Conservation (phyloP, 2,797 vertebrate genomes). For the Enteromius thamalakanensis region DNA sequence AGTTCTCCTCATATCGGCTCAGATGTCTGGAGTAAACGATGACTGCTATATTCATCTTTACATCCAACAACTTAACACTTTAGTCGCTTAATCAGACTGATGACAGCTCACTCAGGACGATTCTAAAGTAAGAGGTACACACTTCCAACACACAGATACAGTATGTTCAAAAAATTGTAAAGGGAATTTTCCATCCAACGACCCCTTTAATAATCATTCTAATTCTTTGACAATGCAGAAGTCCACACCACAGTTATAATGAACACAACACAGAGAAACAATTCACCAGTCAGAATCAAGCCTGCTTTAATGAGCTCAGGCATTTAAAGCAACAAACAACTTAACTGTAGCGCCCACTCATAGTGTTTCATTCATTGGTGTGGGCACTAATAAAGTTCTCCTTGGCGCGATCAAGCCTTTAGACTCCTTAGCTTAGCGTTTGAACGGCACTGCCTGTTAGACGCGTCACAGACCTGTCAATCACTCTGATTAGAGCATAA, state of each 20-base stretch:
- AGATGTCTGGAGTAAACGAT: too few species aligned
- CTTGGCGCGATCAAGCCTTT: background rate
- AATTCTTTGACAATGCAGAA: background rate
- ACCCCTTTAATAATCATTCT: background rate
- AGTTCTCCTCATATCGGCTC: background rate
- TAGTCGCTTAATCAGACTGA: too few species aligned
- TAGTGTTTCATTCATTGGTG: background rate
- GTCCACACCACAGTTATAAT: background rate
- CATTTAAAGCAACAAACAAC: background rate
- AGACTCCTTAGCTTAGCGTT: background rate
- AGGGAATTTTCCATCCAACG: too few species aligned
- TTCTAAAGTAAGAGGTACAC: too few species aligned
- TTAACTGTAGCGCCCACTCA: background rate
- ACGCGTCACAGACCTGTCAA: constrained; percentile 36
- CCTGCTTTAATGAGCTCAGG: background rate
- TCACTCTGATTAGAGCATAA: constrained; percentile 25
- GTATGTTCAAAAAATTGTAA: too few species aligned
- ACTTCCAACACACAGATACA: too few species aligned
- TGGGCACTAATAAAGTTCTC: background rate
- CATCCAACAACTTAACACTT: too few species aligned
- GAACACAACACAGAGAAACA: background rate
- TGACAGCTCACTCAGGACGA: too few species aligned
- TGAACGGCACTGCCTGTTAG: constrained; percentile 15
- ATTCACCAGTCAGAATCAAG: background rate
- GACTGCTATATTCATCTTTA: too few species aligned